Percentiles rank a stretch among this genome's conserved stretches.
These are phyloP conservation scores for Dromaius novaehollandiae DNA, from an alignment of 2,113 vertebrate genomes.

Conservation along the genomic window DNA sequence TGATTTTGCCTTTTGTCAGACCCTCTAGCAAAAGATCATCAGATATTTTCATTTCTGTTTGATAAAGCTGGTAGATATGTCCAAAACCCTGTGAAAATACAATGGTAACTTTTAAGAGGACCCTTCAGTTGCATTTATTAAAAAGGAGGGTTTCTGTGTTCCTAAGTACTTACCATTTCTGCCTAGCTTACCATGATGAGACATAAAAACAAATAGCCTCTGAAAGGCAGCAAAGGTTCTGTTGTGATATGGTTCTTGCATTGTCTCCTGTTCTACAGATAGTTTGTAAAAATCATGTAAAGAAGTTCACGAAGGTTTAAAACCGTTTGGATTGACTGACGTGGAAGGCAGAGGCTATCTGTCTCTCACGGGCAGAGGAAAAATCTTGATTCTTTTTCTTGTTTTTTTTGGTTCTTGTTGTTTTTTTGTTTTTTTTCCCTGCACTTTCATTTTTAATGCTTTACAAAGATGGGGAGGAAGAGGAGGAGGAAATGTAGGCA, in stretches of 20 bases:
- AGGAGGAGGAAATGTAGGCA: background rate
- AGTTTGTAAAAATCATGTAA: background rate
- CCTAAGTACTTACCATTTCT: background rate
- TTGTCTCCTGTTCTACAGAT: background rate
- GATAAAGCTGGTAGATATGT: background rate
- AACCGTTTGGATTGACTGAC: accelerated
- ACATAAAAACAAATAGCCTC: background rate
- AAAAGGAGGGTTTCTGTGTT: background rate
- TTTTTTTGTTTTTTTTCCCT: background rate
- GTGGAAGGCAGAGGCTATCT: background rate
- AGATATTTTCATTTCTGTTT: background rate
- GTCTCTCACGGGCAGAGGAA: background rate
- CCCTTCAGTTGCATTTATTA: background rate
- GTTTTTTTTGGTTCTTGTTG: background rate
- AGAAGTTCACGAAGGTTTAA: background rate
- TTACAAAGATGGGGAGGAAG: background rate
- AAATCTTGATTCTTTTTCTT: background rate
- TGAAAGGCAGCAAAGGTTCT: background rate
- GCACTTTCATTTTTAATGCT: background rate
- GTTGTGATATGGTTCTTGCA: background rate
- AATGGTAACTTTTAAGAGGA: background rate
- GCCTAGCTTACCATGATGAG: background rate
- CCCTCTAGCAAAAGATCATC: background rate
- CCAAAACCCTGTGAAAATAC: background rate
- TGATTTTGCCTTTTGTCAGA: background rate